Evolutionary conservation across 2,113 vertebrate genomes (phyloP).

Genomic region (Prunella fulvescens): DNA sequence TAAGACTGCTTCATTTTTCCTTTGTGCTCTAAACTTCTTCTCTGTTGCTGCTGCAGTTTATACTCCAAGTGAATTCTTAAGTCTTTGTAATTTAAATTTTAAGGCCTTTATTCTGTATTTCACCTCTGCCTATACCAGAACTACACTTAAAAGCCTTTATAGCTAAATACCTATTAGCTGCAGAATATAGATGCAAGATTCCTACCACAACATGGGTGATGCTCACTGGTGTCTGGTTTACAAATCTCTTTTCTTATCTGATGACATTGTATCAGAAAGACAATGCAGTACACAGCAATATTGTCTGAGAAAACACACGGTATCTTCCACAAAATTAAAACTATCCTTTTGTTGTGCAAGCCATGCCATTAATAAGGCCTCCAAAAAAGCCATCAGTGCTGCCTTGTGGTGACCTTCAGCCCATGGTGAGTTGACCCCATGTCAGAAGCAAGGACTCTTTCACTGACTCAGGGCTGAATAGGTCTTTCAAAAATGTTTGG

Average conservation of each 20-base stretch:
- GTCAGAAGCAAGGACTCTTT: neutral
- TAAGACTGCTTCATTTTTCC: neutral
- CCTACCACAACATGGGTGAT: neutral
- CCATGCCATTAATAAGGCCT: neutral
- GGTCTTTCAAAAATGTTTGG: conserved; percentile 1
- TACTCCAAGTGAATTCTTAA: neutral
- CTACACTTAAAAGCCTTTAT: neutral
- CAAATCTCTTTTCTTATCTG: neutral
- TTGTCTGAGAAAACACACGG: accelerated
- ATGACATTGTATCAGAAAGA: neutral
- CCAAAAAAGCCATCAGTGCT: neutral
- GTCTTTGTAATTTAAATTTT: neutral
- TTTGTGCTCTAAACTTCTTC: neutral
- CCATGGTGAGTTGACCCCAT: neutral
- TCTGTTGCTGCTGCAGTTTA: neutral
- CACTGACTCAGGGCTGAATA: neutral
- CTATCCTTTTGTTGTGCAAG: neutral
- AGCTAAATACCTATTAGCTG: neutral
- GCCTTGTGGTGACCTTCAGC: neutral
- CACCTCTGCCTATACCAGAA: neutral
- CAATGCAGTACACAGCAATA: neutral
- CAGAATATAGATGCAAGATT: neutral
- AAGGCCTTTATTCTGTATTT: neutral
- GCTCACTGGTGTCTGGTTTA: neutral
- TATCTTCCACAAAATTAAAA: neutral